Evolutionary conservation across 2,797 vertebrate species (phyloP).

Genomic region (Triplophysa yarkandensis): DNA sequence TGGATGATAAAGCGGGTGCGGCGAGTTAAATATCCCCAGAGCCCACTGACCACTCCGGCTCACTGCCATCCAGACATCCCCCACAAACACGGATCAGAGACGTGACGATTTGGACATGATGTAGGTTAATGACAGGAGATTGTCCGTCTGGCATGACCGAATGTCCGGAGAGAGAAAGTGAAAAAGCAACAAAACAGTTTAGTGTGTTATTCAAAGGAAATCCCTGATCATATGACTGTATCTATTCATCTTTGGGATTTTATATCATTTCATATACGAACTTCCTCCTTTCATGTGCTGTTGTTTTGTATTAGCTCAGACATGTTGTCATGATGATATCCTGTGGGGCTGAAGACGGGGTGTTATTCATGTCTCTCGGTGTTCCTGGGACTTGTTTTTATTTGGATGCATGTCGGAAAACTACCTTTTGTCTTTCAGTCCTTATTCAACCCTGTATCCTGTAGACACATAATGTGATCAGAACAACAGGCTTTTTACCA

Average conservation of each 20-base stretch:
- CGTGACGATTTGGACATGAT: not conserved
- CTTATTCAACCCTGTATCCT: not conserved
- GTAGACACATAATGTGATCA: not conserved
- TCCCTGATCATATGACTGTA: not conserved
- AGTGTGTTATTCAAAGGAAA: constrained; percentile 19
- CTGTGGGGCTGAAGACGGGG: constrained; percentile 2
- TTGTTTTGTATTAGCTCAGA: constrained; percentile 19
- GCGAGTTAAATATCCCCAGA: constrained; percentile 4
- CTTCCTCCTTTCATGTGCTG: not conserved
- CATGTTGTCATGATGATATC: constrained; percentile 36
- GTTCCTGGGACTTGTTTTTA: constrained; percentile 31
- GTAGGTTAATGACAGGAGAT: constrained; percentile 21
- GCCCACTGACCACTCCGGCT: not conserved
- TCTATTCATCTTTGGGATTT: constrained; percentile 20
- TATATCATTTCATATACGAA: not conserved
- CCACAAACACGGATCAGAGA: not conserved
- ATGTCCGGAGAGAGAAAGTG: not conserved
- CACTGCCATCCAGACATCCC: not conserved
- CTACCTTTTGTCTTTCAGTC: constrained; percentile 8
- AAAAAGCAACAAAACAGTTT: constrained; percentile 9
- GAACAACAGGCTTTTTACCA: not conserved
- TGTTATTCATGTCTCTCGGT: constrained; percentile 40
- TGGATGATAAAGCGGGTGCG: constrained; percentile 42
- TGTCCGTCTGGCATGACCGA: constrained; percentile 22
- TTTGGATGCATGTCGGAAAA: constrained; percentile 14